These are phyloP conservation scores for Chelmon rostratus DNA, from an alignment of 2,797 vertebrate species.

Conservation along the genomic window DNA sequence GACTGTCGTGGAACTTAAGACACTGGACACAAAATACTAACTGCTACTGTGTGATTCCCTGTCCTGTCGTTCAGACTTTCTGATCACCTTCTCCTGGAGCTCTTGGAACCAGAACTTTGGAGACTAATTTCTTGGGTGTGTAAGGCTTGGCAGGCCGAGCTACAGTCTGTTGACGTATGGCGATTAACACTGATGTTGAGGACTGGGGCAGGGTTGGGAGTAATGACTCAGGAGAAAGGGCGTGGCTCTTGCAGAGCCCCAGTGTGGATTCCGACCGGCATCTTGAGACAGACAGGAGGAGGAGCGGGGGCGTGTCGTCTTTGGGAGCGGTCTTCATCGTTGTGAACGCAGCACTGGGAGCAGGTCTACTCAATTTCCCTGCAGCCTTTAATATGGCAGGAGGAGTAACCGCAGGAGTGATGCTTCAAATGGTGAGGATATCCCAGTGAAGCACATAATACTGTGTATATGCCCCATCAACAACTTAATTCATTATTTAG, in stretches of 20 bases:
- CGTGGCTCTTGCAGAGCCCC: conserved; percentile 93
- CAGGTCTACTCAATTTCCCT: conserved; percentile 96
- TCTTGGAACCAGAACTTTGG: conserved; percentile 10
- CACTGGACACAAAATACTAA: neutral
- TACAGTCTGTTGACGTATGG: conserved; percentile 73
- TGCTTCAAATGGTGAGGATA: conserved; percentile 92
- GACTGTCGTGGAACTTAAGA: neutral
- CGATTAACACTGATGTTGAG: conserved; percentile 89
- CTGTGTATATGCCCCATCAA: neutral
- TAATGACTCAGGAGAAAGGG: conserved; percentile 90
- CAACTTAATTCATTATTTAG: neutral
- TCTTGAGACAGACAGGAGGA: conserved; percentile 67
- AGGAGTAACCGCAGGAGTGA: conserved; percentile 90
- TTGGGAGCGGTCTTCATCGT: conserved; percentile 94
- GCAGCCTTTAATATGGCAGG: conserved; percentile 96
- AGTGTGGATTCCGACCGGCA: conserved; percentile 87
- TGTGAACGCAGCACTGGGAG: conserved; percentile 95
- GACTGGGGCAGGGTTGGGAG: conserved; percentile 87
- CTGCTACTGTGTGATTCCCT: neutral
- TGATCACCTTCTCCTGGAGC: neutral
- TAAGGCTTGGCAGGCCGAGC: conserved; percentile 68
- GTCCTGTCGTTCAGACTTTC: neutral
- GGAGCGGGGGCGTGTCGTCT: conserved; percentile 82
- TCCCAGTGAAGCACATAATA: neutral
- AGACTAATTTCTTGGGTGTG: conserved; percentile 17